These are phyloP conservation scores for Albula glossodonta DNA, from an alignment of 2,113 vertebrate species.

Conservation along the genomic window DNA sequence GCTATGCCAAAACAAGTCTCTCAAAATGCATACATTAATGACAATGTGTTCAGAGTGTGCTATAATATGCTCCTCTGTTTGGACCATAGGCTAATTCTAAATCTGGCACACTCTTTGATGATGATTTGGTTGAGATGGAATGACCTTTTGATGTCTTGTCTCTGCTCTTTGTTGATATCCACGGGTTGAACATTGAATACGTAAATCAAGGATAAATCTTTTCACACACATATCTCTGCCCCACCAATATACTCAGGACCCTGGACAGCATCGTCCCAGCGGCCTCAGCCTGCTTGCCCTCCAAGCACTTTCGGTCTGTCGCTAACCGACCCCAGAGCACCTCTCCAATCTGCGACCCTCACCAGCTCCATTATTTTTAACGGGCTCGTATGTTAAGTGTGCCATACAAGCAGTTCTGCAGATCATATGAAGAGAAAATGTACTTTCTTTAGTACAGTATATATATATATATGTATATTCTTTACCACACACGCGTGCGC, in stretches of 20 bases:
- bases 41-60: no score
- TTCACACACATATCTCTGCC: background rate
- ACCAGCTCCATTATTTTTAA: background rate
- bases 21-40: no score
- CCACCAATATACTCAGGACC: slow-evolving; percentile 33
- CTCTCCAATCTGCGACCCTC: background rate
- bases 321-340: background rate
- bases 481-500: no score
- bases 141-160: background rate
- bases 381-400: no score
- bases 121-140: background rate
- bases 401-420: no score
- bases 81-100: background rate
- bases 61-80: no score
- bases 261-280: slow-evolving; percentile 29
- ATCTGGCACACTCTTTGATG: background rate
- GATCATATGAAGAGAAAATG: no score
- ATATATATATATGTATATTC: no score
- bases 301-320: background rate
- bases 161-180: background rate
- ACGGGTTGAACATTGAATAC: background rate
- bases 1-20: no score
- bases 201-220: background rate
- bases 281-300: background rate
- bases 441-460: no score